Evolutionary conservation across 2,888 invertebrate genomes (phyloP).

Genomic region (Nowickia ferox): DNA sequence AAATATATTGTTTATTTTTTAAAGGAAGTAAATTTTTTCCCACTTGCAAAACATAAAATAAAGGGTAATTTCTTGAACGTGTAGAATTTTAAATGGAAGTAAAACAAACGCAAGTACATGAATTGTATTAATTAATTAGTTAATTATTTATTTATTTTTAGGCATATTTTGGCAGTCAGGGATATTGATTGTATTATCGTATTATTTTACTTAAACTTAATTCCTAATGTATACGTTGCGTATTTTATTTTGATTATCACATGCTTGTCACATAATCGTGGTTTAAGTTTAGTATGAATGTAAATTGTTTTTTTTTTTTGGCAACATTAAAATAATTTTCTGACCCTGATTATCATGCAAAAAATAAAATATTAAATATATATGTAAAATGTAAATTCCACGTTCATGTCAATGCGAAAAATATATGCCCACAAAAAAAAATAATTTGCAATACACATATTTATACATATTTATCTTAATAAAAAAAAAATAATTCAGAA

Average conservation of each 20-base stretch:
- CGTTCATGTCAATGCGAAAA: slow-evolving; percentile 57
- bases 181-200: not conserved
- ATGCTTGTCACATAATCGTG: slow-evolving; percentile 63
- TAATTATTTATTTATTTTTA: not conserved
- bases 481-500: not conserved
- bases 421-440: slow-evolving; percentile 7
- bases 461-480: slow-evolving; percentile 21
- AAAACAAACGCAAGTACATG: no score
- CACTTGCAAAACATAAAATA: no score
- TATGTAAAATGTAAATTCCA: slow-evolving; percentile 48
- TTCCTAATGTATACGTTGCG: slow-evolving; percentile 26
- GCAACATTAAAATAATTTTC: slow-evolving; percentile 60
- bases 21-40: no score
- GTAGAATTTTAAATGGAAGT: no score
- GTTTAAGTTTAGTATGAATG: slow-evolving; percentile 19
- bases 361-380: slow-evolving; percentile 26
- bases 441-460: slow-evolving; percentile 38
- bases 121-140: no score
- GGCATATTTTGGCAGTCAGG: not conserved
- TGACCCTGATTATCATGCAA: slow-evolving; percentile 69
- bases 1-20: no score
- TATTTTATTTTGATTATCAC: slow-evolving; percentile 45
- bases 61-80: no score
- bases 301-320: slow-evolving; percentile 54
- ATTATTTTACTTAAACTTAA: slow-evolving; percentile 15